Conservation (phyloP, 2,888 invertebrate genomes). For the Heliothis peltigera region DNA sequence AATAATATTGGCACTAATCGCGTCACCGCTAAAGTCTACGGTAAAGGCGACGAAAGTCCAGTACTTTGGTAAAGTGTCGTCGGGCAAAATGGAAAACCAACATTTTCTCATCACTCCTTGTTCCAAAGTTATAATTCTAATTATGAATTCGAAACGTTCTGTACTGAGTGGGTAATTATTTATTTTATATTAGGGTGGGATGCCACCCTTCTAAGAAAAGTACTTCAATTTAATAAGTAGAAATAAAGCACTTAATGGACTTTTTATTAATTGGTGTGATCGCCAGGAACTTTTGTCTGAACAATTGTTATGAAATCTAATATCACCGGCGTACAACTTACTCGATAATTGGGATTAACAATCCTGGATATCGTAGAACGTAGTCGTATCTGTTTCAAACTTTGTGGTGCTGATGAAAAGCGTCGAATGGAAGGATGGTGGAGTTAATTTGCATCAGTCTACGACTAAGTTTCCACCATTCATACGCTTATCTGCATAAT, state of each 20-base stretch:
- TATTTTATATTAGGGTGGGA: constrained; percentile 63
- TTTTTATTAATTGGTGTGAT: constrained; percentile 59
- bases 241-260: constrained; percentile 56
- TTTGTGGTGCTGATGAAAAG: constrained; percentile 79
- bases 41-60: constrained; percentile 64
- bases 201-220: constrained; percentile 55
- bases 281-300: constrained; percentile 54
- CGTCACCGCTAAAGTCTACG: constrained; percentile 56
- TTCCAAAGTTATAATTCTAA: constrained; percentile 82
- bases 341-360: constrained; percentile 74
- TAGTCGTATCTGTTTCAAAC: constrained; percentile 79
- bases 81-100: constrained; percentile 83
- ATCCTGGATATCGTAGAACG: constrained; percentile 62
- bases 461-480: constrained; percentile 85
- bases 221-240: constrained; percentile 58
- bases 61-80: constrained; percentile 70
- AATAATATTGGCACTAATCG: constrained; percentile 55
- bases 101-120: constrained; percentile 77
- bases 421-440: constrained; percentile 78
- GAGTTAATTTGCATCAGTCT: constrained; percentile 86
- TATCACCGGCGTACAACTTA: constrained; percentile 54
- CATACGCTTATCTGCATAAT: constrained; percentile 88
- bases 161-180: constrained; percentile 68
- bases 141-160: constrained; percentile 77
- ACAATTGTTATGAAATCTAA: constrained; percentile 48